Conservation (phyloP, 2,888 invertebrate genomes). For the Apotomis capreana region DNA sequence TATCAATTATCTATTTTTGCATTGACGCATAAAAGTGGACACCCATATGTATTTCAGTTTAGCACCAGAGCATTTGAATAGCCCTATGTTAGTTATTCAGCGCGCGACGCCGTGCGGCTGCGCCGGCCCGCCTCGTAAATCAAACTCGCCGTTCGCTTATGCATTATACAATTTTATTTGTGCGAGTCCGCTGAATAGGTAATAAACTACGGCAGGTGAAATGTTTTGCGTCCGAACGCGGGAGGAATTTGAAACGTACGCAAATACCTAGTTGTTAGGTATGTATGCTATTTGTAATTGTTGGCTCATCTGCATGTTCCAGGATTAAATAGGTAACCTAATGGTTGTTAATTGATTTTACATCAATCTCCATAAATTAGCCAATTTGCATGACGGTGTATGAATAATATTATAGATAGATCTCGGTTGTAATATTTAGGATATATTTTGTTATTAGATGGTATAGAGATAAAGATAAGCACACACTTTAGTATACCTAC, state of each 20-base stretch:
- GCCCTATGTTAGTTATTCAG: slow-evolving; percentile 80
- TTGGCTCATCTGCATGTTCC: slow-evolving; percentile 2
- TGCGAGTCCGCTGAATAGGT: slow-evolving; percentile 82
- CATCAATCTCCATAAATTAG: background rate
- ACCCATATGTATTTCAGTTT: slow-evolving; percentile 29
- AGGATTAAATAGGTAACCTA: background rate
- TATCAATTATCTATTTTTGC: no score
- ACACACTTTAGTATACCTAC: no score
- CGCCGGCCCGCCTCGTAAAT: slow-evolving; percentile 76
- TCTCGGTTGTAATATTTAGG: background rate
- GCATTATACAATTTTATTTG: slow-evolving; percentile 84
- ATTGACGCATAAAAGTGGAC: slow-evolving; percentile 9
- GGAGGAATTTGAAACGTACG: slow-evolving; percentile 72
- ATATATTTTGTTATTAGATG: no score
- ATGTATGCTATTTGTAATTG: slow-evolving; percentile 13
- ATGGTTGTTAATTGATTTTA: background rate
- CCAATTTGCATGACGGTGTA: background rate
- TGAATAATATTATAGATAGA: background rate
- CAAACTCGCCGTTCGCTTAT: slow-evolving; percentile 83
- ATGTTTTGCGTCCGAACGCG: slow-evolving; percentile 73
- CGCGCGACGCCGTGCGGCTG: slow-evolving; percentile 64
- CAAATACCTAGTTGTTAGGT: slow-evolving; percentile 58
- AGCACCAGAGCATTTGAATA: slow-evolving; percentile 62
- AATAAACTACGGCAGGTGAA: slow-evolving; percentile 82
- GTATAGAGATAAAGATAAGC: no score